phyloP scores from a whole-genome alignment of 2,113 vertebrate genomes.

The Mesocricetus auratus region DNA sequence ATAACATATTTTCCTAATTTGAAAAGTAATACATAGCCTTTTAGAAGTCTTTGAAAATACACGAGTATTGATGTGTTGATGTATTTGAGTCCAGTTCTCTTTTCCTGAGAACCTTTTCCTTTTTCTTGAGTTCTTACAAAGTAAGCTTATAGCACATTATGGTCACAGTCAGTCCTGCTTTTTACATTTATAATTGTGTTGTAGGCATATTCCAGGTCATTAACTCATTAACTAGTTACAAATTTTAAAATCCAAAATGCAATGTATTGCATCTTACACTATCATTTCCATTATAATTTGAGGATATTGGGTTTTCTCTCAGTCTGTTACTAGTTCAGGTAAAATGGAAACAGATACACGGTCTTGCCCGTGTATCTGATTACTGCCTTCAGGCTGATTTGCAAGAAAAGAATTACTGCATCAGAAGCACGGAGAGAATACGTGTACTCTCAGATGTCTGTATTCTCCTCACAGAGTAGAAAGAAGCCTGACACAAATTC shows the following conservation, averaged over 20 bases:
- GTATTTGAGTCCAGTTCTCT: neutral
- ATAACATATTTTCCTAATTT: neutral
- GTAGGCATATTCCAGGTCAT: neutral
- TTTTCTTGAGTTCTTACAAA: neutral
- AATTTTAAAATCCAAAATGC: neutral
- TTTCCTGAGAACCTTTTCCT: neutral
- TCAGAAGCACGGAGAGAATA: neutral
- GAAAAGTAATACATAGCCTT: neutral
- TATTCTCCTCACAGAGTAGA: neutral
- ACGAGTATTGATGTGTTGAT: neutral
- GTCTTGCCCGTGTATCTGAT: neutral
- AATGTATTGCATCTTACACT: neutral
- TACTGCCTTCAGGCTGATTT: neutral
- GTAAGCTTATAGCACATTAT: neutral
- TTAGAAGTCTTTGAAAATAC: slow-evolving; percentile 43
- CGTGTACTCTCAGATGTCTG: neutral
- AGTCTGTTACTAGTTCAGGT: neutral
- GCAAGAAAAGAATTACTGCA: neutral
- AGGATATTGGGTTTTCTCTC: neutral
- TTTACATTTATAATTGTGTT: slow-evolving; percentile 31
- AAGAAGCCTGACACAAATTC: neutral
- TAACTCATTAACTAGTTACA: neutral
- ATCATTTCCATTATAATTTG: neutral
- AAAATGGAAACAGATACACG: slow-evolving; percentile 24
- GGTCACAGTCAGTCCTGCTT: neutral